Percentiles rank a stretch among this genome's conserved stretches.
Evolutionary conservation across 2,888 invertebrate species (phyloP).

Genomic region (Rhamnusium bicolor): DNA sequence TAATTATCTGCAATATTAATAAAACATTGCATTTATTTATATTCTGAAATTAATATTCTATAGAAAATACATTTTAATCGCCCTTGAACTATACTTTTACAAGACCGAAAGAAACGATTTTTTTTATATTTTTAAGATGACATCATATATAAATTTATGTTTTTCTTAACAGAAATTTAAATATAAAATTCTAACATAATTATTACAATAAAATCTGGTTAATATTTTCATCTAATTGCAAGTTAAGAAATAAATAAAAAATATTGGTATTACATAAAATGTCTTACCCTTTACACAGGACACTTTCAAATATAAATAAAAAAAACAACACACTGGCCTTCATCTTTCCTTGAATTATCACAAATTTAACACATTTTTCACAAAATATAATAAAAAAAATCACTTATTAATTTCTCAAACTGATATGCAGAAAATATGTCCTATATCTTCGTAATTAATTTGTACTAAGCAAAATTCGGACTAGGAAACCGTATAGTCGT

Average conservation of each 20-base stretch:
- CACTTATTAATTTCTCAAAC: background rate
- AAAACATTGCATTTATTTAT: background rate
- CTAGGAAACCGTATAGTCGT: background rate
- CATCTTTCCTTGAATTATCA: constrained; percentile 11
- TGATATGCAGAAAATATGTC: background rate
- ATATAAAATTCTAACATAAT: background rate
- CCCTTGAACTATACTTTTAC: background rate
- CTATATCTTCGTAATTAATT: background rate
- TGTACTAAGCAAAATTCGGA: background rate
- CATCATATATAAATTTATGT: background rate
- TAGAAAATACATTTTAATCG: background rate
- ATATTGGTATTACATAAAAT: background rate
- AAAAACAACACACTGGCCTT: constrained; percentile 28
- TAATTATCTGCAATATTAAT: background rate
- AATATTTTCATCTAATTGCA: too few species aligned
- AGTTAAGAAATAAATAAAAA: too few species aligned
- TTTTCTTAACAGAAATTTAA: background rate
- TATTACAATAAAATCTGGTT: too few species aligned
- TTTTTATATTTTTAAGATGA: background rate
- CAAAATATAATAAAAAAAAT: background rate
- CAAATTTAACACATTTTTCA: constrained; percentile 30
- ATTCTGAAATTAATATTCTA: background rate
- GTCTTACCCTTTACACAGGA: constrained; percentile 27
- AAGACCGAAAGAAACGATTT: background rate
- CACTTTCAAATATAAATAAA: constrained; percentile 2